A percentile compares a stretch with the other conserved stretches of the same genome.
phyloP scores from a whole-genome alignment of 2,888 invertebrate species.

The Sinohyriopsis cumingii region DNA sequence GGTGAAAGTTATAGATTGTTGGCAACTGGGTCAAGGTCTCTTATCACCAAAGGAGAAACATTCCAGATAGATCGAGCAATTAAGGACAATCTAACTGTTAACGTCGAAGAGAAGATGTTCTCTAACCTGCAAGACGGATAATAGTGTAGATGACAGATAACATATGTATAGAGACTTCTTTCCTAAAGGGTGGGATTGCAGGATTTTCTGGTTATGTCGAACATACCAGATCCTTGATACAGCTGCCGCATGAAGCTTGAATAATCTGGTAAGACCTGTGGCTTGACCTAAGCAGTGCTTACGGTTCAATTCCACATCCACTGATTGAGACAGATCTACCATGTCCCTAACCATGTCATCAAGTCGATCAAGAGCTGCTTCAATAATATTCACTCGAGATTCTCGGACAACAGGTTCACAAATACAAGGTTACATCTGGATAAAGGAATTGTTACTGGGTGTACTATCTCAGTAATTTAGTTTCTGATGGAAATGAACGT shows the following conservation, averaged over 20 bases:
- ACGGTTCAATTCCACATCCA: slow-evolving; percentile 4
- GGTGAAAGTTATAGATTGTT: too few relatives aligned
- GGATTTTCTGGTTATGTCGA: slow-evolving; percentile 25
- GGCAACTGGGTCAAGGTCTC: slow-evolving; percentile 15
- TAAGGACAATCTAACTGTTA: slow-evolving; percentile 28
- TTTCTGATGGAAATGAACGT: slow-evolving; percentile 23
- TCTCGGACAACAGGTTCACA: slow-evolving; percentile 1
- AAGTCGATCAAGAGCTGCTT: slow-evolving; percentile 1
- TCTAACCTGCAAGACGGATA: slow-evolving; percentile 12
- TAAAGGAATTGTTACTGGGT: slow-evolving; percentile 18
- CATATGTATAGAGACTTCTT: slow-evolving; percentile 19
- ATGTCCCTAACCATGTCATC: slow-evolving; percentile 2
- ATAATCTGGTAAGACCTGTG: slow-evolving; percentile 5
- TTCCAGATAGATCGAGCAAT: slow-evolving; percentile 15
- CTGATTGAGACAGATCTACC: slow-evolving; percentile 1
- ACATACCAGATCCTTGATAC: slow-evolving; percentile 19
- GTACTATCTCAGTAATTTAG: slow-evolving; percentile 18
- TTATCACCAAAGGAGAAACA: slow-evolving; percentile 22
- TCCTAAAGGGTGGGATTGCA: slow-evolving; percentile 26
- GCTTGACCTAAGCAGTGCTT: slow-evolving; percentile 9
- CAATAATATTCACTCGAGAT: neutral
- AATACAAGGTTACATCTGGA: slow-evolving; percentile 3
- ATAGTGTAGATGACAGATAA: slow-evolving; percentile 15
- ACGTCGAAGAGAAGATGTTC: slow-evolving; percentile 29
- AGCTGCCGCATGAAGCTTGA: slow-evolving; percentile 19